Evolutionary conservation across 2,888 invertebrate species (phyloP).

Genomic region (Pharmacophagus antenor): DNA sequence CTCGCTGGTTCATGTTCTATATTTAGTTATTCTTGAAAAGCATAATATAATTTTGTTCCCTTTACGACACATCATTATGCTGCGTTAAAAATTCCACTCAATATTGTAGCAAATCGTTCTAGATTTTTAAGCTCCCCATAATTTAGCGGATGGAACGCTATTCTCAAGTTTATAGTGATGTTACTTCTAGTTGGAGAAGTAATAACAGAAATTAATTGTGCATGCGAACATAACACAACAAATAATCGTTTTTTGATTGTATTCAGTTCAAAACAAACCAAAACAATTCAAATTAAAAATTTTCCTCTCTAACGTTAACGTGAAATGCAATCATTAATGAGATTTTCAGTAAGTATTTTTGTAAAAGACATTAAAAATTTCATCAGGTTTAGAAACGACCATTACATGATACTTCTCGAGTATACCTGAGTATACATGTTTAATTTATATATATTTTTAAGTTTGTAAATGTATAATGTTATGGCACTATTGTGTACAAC

Average conservation of each 20-base stretch:
- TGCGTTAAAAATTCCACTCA: slow-evolving; percentile 8
- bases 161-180: slow-evolving; percentile 11
- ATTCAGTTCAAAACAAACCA: too few species aligned
- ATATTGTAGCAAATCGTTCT: slow-evolving; percentile 5
- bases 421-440: too few species aligned
- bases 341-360: too few species aligned
- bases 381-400: too few species aligned
- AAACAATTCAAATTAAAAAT: not conserved
- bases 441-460: too few species aligned
- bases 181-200: slow-evolving; percentile 14
- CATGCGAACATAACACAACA: not conserved
- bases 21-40: not conserved
- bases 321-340: too few species aligned
- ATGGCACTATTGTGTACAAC: too few species aligned
- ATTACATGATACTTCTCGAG: too few species aligned
- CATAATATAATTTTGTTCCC: slow-evolving; percentile 4
- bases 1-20: not conserved
- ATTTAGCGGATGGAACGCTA: slow-evolving; percentile 15
- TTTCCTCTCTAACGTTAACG: too few species aligned
- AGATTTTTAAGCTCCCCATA: slow-evolving; percentile 22
- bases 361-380: too few species aligned
- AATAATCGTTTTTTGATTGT: too few species aligned
- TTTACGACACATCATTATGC: not conserved
- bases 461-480: too few species aligned
- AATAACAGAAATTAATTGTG: not conserved